A percentile compares a stretch with the other conserved stretches of the same genome.
These are phyloP conservation scores for Branchinecta lindahli DNA, from an alignment of 1,140 invertebrate species.

Conservation along the genomic window DNA sequence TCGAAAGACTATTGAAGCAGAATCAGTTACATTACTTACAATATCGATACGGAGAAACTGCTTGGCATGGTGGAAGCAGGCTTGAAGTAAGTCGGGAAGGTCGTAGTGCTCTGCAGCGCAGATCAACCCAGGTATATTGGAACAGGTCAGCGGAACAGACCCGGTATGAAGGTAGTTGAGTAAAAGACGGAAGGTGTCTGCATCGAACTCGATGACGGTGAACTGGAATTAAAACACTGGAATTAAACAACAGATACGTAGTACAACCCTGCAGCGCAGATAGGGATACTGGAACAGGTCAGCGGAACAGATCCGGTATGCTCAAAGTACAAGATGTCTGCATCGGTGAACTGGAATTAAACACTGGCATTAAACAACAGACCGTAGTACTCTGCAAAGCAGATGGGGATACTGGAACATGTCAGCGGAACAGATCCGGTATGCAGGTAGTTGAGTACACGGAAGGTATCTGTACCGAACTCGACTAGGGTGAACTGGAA, in stretches of 20 bases:
- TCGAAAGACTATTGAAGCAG: no score
- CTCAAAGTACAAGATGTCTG: slow-evolving; percentile 81
- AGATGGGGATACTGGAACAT: slow-evolving; percentile 81
- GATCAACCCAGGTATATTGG: slow-evolving; percentile 77
- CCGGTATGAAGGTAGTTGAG: slow-evolving; percentile 84
- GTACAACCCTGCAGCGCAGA: slow-evolving; percentile 84
- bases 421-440: slow-evolving; percentile 52
- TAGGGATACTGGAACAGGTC: slow-evolving; percentile 79
- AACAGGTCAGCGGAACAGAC: slow-evolving; percentile 74
- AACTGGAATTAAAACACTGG: slow-evolving; percentile 43
- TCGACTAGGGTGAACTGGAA: slow-evolving; percentile 72
- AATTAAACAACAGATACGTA: slow-evolving; percentile 49
- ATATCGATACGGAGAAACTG: slow-evolving; percentile 80
- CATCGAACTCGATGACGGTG: slow-evolving; percentile 86
- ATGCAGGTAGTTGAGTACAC: slow-evolving; percentile 43
- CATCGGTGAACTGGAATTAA: slow-evolving; percentile 64
- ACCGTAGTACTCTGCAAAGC: slow-evolving; percentile 83
- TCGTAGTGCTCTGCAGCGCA: slow-evolving; percentile 89
- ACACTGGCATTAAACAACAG: no score
- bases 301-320: slow-evolving; percentile 80
- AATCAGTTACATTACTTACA: slow-evolving; percentile 33
- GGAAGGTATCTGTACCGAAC: slow-evolving; percentile 84
- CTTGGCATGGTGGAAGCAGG: slow-evolving; percentile 88
- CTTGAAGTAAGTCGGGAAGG: slow-evolving; percentile 74
- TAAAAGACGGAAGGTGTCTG: slow-evolving; percentile 75